These are phyloP conservation scores for Blastobasis lacticolella DNA, from an alignment of 2,888 invertebrate species.

Conservation along the genomic window DNA sequence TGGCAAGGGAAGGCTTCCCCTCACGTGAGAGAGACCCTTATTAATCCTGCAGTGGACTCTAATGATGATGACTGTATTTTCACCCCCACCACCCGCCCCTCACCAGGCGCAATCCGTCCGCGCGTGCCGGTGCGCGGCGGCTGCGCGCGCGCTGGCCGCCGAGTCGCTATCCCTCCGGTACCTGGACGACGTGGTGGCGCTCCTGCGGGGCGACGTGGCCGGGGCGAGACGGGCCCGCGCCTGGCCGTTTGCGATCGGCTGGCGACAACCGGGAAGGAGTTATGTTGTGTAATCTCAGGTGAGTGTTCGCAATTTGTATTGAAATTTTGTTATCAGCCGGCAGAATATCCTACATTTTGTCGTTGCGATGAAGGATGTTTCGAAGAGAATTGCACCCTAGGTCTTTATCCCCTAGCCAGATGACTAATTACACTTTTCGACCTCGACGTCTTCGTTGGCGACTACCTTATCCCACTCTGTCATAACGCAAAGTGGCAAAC, in stretches of 20 bases:
- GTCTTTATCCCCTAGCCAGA: no score
- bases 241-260: slow-evolving; percentile 63
- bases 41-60: no score
- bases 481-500: no score
- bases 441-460: no score
- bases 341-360: no score
- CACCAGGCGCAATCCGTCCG: slow-evolving; percentile 48
- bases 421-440: no score
- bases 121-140: slow-evolving; percentile 54
- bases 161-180: slow-evolving; percentile 67
- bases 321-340: no score
- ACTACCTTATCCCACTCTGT: no score
- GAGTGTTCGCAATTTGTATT: neutral
- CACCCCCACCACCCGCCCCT: neutral
- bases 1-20: no score
- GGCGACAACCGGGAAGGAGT: slow-evolving; percentile 44
- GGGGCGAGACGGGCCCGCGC: slow-evolving; percentile 37
- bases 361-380: no score
- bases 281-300: slow-evolving; percentile 51
- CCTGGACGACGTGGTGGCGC: slow-evolving; percentile 71
- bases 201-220: slow-evolving; percentile 65
- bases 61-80: neutral
- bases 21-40: no score
- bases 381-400: no score
- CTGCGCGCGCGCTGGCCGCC: slow-evolving; percentile 55